These are phyloP conservation scores for Vireo altiloquus DNA, from an alignment of 2,113 vertebrate species.

Conservation along the genomic window DNA sequence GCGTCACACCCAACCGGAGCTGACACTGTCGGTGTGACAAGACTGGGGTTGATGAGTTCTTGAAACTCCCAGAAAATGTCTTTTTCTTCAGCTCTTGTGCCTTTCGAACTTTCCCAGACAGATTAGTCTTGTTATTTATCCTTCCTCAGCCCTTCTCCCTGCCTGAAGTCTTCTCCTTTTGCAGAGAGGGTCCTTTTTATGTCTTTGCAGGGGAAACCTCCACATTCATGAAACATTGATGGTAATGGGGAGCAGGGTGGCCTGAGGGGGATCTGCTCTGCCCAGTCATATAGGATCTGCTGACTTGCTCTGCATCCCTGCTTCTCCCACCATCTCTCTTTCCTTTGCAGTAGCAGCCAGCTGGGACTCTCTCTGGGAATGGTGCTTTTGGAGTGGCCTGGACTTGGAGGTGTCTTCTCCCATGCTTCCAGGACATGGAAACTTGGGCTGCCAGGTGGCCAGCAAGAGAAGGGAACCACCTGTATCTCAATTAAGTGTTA, in stretches of 20 bases:
- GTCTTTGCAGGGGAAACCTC: background rate
- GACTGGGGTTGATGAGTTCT: background rate
- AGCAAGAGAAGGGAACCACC: background rate
- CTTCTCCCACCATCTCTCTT: background rate
- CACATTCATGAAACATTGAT: rapidly evolving
- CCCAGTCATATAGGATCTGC: background rate
- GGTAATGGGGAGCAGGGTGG: background rate
- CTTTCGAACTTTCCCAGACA: background rate
- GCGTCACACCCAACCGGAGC: background rate
- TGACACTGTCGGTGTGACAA: background rate
- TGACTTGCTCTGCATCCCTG: background rate
- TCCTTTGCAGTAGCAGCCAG: background rate
- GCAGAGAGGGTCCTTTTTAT: background rate
- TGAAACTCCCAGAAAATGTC: background rate
- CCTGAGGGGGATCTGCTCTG: background rate
- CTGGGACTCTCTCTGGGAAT: background rate
- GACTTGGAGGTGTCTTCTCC: background rate
- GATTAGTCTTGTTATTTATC: background rate
- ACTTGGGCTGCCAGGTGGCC: background rate
- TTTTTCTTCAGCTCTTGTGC: background rate
- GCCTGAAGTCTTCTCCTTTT: background rate
- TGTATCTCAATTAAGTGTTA: background rate
- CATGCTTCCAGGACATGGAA: background rate
- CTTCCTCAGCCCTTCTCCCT: background rate
- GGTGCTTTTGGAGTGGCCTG: background rate